phyloP scores from a whole-genome alignment of 2,888 invertebrate genomes.

The Hermaeophaga mercurialis region DNA sequence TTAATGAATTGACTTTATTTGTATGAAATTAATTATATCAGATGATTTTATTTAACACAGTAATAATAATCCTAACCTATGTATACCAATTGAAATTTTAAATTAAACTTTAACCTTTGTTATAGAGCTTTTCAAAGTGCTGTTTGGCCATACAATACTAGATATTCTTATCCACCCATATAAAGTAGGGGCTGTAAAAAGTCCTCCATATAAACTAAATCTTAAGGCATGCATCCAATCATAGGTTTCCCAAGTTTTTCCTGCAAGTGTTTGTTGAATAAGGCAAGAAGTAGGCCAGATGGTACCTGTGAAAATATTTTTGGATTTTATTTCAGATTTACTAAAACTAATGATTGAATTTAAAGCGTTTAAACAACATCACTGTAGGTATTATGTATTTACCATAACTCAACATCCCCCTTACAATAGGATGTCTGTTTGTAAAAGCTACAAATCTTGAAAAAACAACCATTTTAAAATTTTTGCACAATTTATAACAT shows the following conservation, averaged over 20 bases:
- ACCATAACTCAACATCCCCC: conserved; percentile 72
- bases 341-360: too few relatives aligned
- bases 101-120: conserved; percentile 67
- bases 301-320: conserved; percentile 50
- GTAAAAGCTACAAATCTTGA: conserved; percentile 59
- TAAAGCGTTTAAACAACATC: too few relatives aligned
- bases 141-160: conserved; percentile 77
- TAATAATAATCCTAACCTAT: too few relatives aligned
- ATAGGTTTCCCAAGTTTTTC: conserved; percentile 67
- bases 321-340: too few relatives aligned
- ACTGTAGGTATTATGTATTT: too few relatives aligned
- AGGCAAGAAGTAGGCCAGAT: conserved; percentile 77
- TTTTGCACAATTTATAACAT: neutral
- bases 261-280: conserved; percentile 73
- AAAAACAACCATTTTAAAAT: conserved; percentile 50
- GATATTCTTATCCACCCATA: conserved; percentile 81
- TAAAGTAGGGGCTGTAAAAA: conserved; percentile 80
- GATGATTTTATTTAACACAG: too few relatives aligned
- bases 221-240: conserved; percentile 73
- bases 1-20: too few relatives aligned
- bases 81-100: neutral
- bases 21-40: too few relatives aligned
- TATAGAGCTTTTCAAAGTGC: conserved; percentile 69
- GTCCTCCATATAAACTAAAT: conserved; percentile 79
- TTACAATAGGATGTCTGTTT: conserved; percentile 60